Evolutionary conservation across 2,797 vertebrate genomes (phyloP).

Genomic region (Bradypodion ventrale): DNA sequence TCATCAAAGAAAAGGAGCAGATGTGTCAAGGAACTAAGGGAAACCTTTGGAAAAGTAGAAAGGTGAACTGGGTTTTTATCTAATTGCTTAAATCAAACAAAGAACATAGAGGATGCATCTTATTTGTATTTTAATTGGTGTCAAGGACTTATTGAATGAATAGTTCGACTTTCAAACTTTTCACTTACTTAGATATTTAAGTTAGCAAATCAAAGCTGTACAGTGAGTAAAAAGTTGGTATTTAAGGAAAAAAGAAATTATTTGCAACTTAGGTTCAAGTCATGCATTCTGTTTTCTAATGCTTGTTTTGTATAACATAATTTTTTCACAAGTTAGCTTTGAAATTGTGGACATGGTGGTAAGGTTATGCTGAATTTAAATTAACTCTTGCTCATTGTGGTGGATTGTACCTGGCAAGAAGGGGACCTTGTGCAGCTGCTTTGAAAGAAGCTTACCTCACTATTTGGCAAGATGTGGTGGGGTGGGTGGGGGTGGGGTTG

Average conservation of each 20-base stretch:
- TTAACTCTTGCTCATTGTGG: not conserved
- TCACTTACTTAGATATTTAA: not conserved
- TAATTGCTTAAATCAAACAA: conserved; percentile 20
- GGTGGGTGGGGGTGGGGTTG: too few relatives aligned
- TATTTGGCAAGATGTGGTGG: too few relatives aligned
- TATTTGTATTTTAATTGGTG: conserved; percentile 12
- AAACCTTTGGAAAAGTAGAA: conserved; percentile 3
- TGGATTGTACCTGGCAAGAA: not conserved
- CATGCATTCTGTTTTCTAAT: not conserved
- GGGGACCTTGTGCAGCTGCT: not conserved
- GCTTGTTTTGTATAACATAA: not conserved
- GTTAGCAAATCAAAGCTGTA: not conserved
- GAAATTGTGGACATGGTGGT: not conserved
- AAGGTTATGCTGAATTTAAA: not conserved
- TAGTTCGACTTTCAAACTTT: conserved; percentile 13
- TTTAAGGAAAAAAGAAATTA: not conserved
- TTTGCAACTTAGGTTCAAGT: not conserved
- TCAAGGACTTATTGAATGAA: not conserved
- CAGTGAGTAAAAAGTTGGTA: not conserved
- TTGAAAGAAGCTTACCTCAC: too few relatives aligned
- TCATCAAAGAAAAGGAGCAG: not conserved
- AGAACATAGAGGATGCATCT: not conserved
- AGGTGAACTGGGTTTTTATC: not conserved
- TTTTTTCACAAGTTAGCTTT: conserved; percentile 3
- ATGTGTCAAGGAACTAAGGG: conserved; percentile 4